phyloP scores from a whole-genome alignment of 2,888 invertebrate genomes.

The Conistra vaccinii region DNA sequence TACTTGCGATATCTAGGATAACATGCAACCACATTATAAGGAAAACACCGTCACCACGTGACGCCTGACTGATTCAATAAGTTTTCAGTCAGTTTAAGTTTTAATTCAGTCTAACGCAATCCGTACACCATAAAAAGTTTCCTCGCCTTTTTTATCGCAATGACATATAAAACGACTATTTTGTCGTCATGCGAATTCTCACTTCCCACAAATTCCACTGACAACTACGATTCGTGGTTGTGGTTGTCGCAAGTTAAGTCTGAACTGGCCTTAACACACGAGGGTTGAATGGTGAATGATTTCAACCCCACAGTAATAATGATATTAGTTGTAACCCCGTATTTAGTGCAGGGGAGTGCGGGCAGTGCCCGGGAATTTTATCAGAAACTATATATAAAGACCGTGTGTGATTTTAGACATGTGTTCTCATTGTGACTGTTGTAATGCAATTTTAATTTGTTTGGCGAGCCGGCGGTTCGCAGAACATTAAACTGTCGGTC shows the following conservation, averaged over 20 bases:
- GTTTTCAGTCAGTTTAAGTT: background rate
- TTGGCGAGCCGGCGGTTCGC: background rate
- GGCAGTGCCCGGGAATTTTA: slow-evolving; percentile 50
- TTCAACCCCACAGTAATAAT: slow-evolving; percentile 78
- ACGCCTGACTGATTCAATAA: no score
- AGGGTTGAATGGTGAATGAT: slow-evolving; percentile 72
- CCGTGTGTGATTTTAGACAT: slow-evolving; percentile 54
- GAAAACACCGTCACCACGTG: background rate
- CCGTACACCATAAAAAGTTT: no score
- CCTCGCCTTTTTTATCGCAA: background rate
- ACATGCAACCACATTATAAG: background rate
- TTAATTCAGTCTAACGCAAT: background rate
- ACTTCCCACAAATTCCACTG: background rate
- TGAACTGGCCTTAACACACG: slow-evolving; percentile 64
- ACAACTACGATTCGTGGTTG: background rate
- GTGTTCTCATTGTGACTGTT: slow-evolving; percentile 29
- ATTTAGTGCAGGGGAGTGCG: slow-evolving; percentile 73
- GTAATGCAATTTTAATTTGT: slow-evolving; percentile 43
- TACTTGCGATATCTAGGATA: background rate
- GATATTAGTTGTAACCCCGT: slow-evolving; percentile 87
- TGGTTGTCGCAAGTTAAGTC: slow-evolving; percentile 15
- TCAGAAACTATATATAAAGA: slow-evolving; percentile 27
- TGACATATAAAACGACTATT: background rate
- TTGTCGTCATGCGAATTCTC: background rate
- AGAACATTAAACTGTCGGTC: background rate